Evolutionary conservation across 2,888 invertebrate species (phyloP).

Genomic region (Watsonalla binaria): DNA sequence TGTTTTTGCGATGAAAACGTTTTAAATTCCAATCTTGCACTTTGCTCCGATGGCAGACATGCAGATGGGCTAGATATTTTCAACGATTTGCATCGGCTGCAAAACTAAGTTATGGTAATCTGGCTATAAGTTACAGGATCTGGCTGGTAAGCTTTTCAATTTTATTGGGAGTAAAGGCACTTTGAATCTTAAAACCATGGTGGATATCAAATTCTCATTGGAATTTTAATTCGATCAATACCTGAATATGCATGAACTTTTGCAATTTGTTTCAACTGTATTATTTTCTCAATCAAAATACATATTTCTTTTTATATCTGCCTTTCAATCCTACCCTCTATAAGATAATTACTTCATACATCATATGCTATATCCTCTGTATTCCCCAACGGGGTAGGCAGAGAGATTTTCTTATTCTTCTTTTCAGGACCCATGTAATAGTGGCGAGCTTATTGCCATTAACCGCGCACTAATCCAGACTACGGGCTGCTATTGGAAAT

Average conservation of each 20-base stretch:
- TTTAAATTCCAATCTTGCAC: constrained; percentile 66
- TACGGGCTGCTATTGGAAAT: too few species aligned
- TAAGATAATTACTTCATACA: too few species aligned
- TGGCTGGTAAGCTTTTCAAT: constrained; percentile 52
- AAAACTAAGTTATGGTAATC: constrained; percentile 66
- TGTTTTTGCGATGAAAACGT: constrained; percentile 48
- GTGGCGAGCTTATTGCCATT: too few species aligned
- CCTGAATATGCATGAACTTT: constrained; percentile 6
- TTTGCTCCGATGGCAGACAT: constrained; percentile 50
- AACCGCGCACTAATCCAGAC: too few species aligned
- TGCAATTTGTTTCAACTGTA: background rate
- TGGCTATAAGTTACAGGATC: constrained; percentile 59
- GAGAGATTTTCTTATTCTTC: too few species aligned
- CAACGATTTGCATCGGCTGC: constrained; percentile 62
- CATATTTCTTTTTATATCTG: too few species aligned
- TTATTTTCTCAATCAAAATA: background rate
- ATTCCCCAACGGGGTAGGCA: too few species aligned
- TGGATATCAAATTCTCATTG: constrained; percentile 31
- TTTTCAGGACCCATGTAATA: too few species aligned
- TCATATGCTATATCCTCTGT: too few species aligned
- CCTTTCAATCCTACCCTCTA: too few species aligned
- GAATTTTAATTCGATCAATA: constrained; percentile 14
- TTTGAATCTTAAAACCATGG: constrained; percentile 29
- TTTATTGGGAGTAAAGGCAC: constrained; percentile 46
- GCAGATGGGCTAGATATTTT: constrained; percentile 59